These are phyloP conservation scores for Xylota sylvarum DNA, from an alignment of 2,888 invertebrate species.

Conservation along the genomic window DNA sequence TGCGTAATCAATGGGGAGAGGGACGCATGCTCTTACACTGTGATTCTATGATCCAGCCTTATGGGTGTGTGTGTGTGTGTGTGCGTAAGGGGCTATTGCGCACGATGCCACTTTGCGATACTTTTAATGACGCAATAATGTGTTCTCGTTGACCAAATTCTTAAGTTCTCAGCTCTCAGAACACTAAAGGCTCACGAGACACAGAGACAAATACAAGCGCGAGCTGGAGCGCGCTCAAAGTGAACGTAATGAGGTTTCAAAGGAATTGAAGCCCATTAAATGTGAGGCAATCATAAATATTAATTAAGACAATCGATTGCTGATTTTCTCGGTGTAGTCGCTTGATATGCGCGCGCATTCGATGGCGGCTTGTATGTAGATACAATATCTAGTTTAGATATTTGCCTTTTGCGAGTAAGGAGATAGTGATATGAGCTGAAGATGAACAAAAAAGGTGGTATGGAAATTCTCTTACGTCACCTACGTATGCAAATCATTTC, in stretches of 20 bases:
- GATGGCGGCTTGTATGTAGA: constrained; percentile 53
- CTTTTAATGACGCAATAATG: constrained; percentile 70
- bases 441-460: too few relatives aligned
- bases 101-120: constrained; percentile 53
- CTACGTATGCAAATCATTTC: too few relatives aligned
- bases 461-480: too few relatives aligned
- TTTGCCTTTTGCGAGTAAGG: too few relatives aligned
- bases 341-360: constrained; percentile 24
- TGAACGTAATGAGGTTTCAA: constrained; percentile 75
- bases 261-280: constrained; percentile 73
- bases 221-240: constrained; percentile 53
- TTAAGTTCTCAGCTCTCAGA: constrained; percentile 53
- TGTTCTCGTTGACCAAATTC: constrained; percentile 72
- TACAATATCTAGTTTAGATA: too few relatives aligned
- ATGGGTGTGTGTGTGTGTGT: constrained; percentile 11
- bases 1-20: constrained; percentile 32
- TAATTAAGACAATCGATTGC: constrained; percentile 74
- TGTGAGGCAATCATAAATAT: constrained; percentile 73
- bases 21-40: not conserved
- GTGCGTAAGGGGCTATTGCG: constrained; percentile 56
- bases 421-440: too few relatives aligned
- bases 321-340: constrained; percentile 38
- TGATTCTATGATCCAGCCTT: constrained; percentile 17
- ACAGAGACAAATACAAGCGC: not conserved
- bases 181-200: constrained; percentile 1